Conservation (phyloP, 2,888 invertebrate genomes). For the Tricholauxania praeusta region DNA sequence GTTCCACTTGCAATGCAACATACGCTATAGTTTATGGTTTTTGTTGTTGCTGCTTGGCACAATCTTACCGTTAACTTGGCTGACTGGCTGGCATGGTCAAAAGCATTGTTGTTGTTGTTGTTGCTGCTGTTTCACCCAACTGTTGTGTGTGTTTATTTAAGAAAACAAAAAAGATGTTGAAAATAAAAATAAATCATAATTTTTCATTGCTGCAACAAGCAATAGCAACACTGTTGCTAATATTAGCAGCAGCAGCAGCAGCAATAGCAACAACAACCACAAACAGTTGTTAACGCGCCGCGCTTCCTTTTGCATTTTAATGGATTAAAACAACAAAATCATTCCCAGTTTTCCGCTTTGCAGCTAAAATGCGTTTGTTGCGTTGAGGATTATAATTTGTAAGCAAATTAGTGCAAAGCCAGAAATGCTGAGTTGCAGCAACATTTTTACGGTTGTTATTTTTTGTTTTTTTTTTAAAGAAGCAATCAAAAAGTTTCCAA, state of each 20-base stretch:
- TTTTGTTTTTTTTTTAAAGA: too few relatives aligned
- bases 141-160: background rate
- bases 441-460: too few relatives aligned
- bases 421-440: too few relatives aligned
- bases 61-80: constrained; percentile 13
- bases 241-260: constrained; percentile 33
- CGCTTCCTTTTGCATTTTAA: background rate
- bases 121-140: background rate
- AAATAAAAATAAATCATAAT: constrained; percentile 37
- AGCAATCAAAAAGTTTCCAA: too few relatives aligned
- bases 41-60: background rate
- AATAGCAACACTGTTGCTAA: constrained; percentile 27
- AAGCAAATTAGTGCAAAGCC: too few relatives aligned
- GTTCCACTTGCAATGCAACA: constrained; percentile 63
- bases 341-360: too few relatives aligned
- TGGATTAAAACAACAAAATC: background rate
- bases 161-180: constrained; percentile 4
- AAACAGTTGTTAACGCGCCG: background rate
- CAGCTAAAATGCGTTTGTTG: too few relatives aligned
- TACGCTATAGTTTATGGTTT: background rate
- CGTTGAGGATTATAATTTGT: too few relatives aligned
- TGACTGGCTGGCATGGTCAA: background rate
- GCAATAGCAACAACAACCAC: constrained; percentile 11
- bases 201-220: constrained; percentile 4
- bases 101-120: background rate